phyloP scores from a whole-genome alignment of 2,888 invertebrate species.

The Andrena bucephala region DNA sequence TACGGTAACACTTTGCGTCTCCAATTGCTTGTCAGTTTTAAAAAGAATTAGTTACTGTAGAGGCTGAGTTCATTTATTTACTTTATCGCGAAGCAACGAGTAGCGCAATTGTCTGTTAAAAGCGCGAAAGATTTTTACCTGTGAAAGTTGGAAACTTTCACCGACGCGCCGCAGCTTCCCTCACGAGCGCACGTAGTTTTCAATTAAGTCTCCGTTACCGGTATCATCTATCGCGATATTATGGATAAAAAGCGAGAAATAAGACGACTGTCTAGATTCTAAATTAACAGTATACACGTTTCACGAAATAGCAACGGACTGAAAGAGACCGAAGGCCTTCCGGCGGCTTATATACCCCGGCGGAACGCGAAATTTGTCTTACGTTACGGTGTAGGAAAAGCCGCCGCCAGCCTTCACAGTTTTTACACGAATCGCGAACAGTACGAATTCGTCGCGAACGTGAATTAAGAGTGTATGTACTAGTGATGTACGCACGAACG shows the following conservation, averaged over 20 bases:
- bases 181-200: not conserved
- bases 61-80: not conserved
- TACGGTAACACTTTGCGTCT: not conserved
- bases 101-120: not conserved
- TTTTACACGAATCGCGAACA: conserved; percentile 54
- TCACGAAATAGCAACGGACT: conserved; percentile 46
- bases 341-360: conserved; percentile 61
- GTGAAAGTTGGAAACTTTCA: conserved; percentile 55
- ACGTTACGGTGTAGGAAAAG: conserved; percentile 56
- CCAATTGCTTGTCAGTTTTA: too few species aligned
- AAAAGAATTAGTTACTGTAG: not conserved
- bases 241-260: not conserved
- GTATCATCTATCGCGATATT: not conserved
- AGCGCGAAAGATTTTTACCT: conserved; percentile 28
- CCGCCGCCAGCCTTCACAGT: conserved; percentile 67
- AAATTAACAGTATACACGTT: conserved; percentile 7
- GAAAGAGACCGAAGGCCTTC: conserved; percentile 53
- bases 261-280: conserved; percentile 7
- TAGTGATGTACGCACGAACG: not conserved
- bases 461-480: not conserved
- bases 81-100: too few species aligned
- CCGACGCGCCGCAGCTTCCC: conserved; percentile 26
- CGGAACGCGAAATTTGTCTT: conserved; percentile 44
- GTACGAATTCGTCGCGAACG: conserved; percentile 14
- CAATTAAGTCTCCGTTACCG: not conserved